Evolutionary conservation across 2,797 vertebrate genomes (phyloP).

Genomic region (Platalea minor): DNA sequence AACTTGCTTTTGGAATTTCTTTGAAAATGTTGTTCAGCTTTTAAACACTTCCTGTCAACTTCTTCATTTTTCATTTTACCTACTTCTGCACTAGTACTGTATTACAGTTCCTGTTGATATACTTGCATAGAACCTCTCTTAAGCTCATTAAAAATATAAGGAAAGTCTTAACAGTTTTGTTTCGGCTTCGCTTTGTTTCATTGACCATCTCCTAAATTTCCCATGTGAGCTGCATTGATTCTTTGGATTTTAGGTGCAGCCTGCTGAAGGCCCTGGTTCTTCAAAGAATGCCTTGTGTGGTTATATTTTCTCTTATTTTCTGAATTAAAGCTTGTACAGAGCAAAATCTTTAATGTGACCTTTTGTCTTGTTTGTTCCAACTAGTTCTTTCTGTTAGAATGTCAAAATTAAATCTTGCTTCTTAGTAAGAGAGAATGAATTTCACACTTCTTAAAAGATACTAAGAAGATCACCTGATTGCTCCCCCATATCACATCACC

Average conservation of each 20-base stretch:
- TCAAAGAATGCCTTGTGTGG: not conserved
- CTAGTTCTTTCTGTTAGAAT: not conserved
- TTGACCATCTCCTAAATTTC: not conserved
- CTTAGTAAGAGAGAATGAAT: not conserved
- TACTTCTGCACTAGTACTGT: not conserved
- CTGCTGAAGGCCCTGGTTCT: not conserved
- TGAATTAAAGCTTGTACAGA: not conserved
- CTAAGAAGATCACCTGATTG: not conserved
- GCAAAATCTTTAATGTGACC: not conserved
- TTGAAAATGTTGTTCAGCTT: not conserved
- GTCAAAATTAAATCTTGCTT: not conserved
- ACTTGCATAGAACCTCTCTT: not conserved
- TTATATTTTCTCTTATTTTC: not conserved
- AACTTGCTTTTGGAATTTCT: not conserved
- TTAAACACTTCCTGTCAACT: not conserved
- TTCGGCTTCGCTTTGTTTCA: not conserved
- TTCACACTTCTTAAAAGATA: not conserved
- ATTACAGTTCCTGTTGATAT: not conserved
- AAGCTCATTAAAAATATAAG: not conserved
- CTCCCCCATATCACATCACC: not conserved
- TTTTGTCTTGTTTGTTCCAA: not conserved
- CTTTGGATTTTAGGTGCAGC: not conserved
- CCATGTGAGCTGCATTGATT: not conserved
- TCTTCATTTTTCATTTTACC: not conserved
- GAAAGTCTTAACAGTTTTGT: not conserved